Evolutionary conservation across 2,888 invertebrate genomes (phyloP), one percentile per base, ranked within the genome.

Genomic region (Adelphocoris suturalis): DNA sequence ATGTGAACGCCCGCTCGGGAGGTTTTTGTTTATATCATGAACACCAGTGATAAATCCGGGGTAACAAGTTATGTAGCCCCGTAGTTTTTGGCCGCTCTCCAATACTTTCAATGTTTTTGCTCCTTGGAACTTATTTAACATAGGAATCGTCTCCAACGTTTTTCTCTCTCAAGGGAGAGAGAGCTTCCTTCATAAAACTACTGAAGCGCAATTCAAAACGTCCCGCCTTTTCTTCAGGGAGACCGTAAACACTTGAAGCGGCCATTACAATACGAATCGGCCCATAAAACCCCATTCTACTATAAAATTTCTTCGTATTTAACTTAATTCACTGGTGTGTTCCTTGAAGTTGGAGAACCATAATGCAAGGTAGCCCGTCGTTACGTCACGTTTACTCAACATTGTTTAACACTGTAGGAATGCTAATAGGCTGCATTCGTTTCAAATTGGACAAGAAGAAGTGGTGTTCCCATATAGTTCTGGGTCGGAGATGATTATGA

Each of bases 1-100:
- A 89, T 89, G 89, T 89, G 89, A 55, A 89, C 80, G 55, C 52
- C 80, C 84, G 23, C 80, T 89, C 89, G 68, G 48, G 84, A 68
- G 68, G 89, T 89, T 89, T 89, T 89, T 82, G 82, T 89, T 89
- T 84, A 84, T 84, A 84, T 84, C 89, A 75, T 84, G 89, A 89
- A 75, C 89, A 48, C 68, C 23, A 84, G 89, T 82, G 89, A 89
- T 89, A 89, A 89, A 89, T 89, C 89, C 89, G 46, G 61, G 75
- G 82, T 89, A 89, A 82, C 89, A 84, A 84, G 84, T 84, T 84
- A 89, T 84, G 89, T 89, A 75, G 81, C 14, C 81, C 28, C 68
- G 84, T 82, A 89, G 84, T 76, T 89, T 88, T 89, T 89, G 82
- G 89, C 84, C 84, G 48, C 46, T 52, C 89, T 75, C 84, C 89